These are phyloP conservation scores for Adineta ricciae DNA, from an alignment of 2,888 invertebrate genomes.

Conservation along the genomic window DNA sequence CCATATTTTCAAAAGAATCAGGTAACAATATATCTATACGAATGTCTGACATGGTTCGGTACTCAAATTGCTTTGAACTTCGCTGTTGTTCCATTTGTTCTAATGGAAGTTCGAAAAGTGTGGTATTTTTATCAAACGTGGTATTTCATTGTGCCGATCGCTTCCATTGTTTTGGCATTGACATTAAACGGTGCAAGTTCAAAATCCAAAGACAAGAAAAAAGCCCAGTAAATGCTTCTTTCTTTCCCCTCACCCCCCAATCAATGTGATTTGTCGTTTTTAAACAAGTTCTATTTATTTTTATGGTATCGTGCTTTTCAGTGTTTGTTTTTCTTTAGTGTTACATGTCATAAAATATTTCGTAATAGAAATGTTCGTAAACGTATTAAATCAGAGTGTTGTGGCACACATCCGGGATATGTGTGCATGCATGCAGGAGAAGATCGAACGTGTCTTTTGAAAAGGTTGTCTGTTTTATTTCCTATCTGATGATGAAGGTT, in stretches of 20 bases:
- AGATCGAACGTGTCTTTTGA: neutral
- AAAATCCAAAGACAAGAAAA: neutral
- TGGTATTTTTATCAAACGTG: constrained; percentile 28
- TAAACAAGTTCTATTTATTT: too few relatives aligned
- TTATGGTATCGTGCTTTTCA: too few relatives aligned
- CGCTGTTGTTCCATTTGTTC: constrained; percentile 24
- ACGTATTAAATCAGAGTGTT: neutral
- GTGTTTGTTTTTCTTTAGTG: neutral
- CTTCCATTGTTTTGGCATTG: neutral
- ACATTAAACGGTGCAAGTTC: neutral
- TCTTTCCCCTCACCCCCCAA: too few relatives aligned
- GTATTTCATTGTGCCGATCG: neutral
- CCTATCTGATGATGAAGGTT: neutral
- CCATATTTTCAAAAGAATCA: constrained; percentile 25
- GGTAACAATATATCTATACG: constrained; percentile 21
- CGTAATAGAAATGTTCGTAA: neutral
- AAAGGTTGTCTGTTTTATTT: neutral
- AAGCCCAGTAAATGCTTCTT: neutral
- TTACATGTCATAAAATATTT: neutral
- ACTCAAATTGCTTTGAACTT: constrained; percentile 19
- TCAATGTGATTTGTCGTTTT: neutral
- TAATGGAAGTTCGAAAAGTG: constrained; percentile 25
- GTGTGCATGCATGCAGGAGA: neutral
- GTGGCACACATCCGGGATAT: neutral
- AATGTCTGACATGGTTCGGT: constrained; percentile 23